Conservation (phyloP, 2,888 invertebrate genomes). For the Rhogogaster chlorosoma region DNA sequence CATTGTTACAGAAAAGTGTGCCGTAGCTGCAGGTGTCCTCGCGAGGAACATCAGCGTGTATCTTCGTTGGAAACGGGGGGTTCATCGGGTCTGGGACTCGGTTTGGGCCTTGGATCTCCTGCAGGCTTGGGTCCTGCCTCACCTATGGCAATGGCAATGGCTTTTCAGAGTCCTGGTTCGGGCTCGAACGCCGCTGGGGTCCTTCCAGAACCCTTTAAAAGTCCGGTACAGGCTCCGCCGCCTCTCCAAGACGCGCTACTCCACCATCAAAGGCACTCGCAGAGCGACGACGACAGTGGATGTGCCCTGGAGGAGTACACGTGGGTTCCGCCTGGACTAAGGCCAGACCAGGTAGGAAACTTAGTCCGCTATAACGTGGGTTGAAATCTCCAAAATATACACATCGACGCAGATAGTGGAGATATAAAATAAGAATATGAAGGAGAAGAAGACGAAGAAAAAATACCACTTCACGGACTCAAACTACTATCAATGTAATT, state of each 20-base stretch:
- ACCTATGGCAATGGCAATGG: conserved; percentile 75
- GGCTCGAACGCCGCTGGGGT: conserved; percentile 75
- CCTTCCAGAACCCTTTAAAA: conserved; percentile 76
- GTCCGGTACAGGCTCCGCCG: conserved; percentile 72
- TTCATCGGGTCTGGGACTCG: conserved; percentile 69
- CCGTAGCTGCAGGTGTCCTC: conserved; percentile 88
- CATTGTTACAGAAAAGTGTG: conserved; percentile 87
- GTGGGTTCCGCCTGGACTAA: conserved; percentile 97
- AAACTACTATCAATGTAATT: conserved; percentile 20
- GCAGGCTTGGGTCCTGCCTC: conserved; percentile 68
- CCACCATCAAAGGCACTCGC: conserved; percentile 90
- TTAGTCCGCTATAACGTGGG: conserved; percentile 1
- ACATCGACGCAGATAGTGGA: background rate
- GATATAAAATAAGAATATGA: background rate
- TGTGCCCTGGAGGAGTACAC: conserved; percentile 99
- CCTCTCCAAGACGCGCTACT: conserved; percentile 73
- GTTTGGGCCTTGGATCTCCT: conserved; percentile 59
- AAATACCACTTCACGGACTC: background rate
- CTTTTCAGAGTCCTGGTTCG: conserved; percentile 75
- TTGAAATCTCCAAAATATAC: conserved; percentile 9
- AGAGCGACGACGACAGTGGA: conserved; percentile 98
- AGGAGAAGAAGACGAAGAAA: background rate
- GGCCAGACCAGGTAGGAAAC: conserved; percentile 94
- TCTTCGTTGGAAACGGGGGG: conserved; percentile 66
- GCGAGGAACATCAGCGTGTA: conserved; percentile 76